Evolutionary conservation across 2,113 vertebrate species (phyloP), one percentile per base, ranked within the genome.

Genomic region (Albula glossodonta): DNA sequence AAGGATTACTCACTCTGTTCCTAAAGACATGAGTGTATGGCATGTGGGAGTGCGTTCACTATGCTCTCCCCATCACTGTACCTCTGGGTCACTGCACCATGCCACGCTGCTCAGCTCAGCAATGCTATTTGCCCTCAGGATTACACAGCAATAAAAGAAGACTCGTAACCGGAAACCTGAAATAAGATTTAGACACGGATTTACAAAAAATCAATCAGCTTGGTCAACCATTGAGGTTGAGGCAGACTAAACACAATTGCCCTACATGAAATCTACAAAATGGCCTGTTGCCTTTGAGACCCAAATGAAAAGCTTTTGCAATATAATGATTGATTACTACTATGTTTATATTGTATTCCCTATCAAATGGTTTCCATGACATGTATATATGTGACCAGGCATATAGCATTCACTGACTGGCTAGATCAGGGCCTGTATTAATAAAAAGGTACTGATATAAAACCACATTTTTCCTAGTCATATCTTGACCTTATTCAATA

Each of bases 101-200:
- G 81, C 13, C 78, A 82, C 87, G 87, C n/a, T 84, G 83, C 80
- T 84, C 51, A 78, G 79, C 78, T 90, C 19, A 57, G n/a, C 79
- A 85, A 56, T 74, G 66, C 74, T 78, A 88, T 87, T 89, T 86
- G 31, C 77, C 80, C 15, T 77, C 50, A 77, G 51, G 82, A 86
- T 84, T 86, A 84, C 60, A 31, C 17, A 57, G 31, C 57, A 86
- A 84, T 86, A 84, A 83, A 86, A 74, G 25, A 50, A 80, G 51
- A 87, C 70, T 56, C 12, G 81, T 77, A 74, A 56, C 80, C 48
- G 80, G 48, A 82, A 51, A 78, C 51, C 50, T 25, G 51, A 70
- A 19, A 8, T 82, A 85, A 74, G 49, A 85, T 66, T 83, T 56
- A 85, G 83, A 53, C 49, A 41, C 77, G 60, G 60, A 82, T 49